Evolutionary conservation across 2,888 invertebrate species (phyloP), one percentile per base, ranked within the genome.

Genomic region (Notocelia uddmanniana): DNA sequence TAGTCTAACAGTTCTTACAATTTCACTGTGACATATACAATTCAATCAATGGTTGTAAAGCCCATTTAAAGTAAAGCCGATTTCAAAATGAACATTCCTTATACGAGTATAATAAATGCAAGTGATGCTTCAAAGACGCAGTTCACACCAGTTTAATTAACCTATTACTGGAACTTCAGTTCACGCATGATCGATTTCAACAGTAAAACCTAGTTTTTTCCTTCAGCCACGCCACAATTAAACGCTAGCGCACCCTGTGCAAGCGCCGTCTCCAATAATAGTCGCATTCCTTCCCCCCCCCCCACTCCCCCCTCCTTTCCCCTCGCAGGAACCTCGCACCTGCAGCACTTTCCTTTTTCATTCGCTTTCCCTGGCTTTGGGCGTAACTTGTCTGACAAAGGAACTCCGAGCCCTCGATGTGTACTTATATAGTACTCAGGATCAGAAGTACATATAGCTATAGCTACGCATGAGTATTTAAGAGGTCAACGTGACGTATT

Each of bases 301-400:
- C 45, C 55, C 69, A 31, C 21, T 6, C 11, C 18, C n/a, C 59
- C 23, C n/a, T 68, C 80, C n/a, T n/a, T n/a, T n/a, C 83, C 80
- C 81, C 77, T 52, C 31, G 80, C 81, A 83, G 84, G 88, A 86
- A 83, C 82, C 81, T 82, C 82, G 82, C 89, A 91, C 91, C 92
- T 92, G 92, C 85, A 79, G 84, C 79, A 89, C 90, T 91, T 91
- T 92, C 91, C 88, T 87, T 92, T 92, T 92, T 86, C 89, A 87
- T 85, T 80, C 81, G 83, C 87, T 88, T 89, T 87, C 85, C 84
- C 85, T 79, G 78, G 77, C 75, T 45, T 57, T 62, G 64, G 57
- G 58, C 69, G 73, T 66, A 71, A 54, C 70, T 70, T 31, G 66
- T 66, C 58, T 52, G 58, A 71, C 66, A 66, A 71, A 54, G 31